Evolutionary conservation across 2,797 vertebrate species (phyloP).

Genomic region (Propithecus perrieri): DNA sequence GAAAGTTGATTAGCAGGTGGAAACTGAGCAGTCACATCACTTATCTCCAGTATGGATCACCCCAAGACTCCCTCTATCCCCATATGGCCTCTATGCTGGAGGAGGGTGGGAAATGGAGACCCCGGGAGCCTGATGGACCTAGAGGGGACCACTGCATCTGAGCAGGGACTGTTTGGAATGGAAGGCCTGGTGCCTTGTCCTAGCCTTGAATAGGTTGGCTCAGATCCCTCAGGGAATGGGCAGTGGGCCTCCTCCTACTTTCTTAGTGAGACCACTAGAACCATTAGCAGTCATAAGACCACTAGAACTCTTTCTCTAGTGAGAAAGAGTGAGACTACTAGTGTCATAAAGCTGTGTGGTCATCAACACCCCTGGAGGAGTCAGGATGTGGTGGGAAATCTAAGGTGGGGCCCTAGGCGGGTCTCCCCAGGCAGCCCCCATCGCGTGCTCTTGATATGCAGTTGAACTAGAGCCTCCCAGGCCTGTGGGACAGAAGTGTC

Average conservation of each 20-base stretch:
- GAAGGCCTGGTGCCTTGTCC: background rate
- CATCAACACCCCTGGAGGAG: background rate
- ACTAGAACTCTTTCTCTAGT: background rate
- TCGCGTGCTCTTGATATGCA: background rate
- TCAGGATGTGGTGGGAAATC: background rate
- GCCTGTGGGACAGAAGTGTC: background rate
- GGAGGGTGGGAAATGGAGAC: background rate
- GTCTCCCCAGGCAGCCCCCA: background rate
- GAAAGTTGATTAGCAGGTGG: background rate
- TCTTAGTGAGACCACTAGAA: background rate
- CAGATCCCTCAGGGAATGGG: background rate
- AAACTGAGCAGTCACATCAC: background rate
- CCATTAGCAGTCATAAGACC: background rate
- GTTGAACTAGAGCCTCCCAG: background rate
- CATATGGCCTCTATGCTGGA: background rate
- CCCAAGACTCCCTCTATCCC: background rate
- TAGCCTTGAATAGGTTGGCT: slow-evolving; percentile 1
- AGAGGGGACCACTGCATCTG: background rate
- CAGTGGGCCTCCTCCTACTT: background rate
- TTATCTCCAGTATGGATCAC: background rate
- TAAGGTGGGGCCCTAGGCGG: background rate
- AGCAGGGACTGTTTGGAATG: background rate
- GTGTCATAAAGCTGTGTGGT: background rate
- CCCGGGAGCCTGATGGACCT: background rate
- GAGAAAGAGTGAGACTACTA: background rate